Evolutionary conservation across 2,797 vertebrate species (phyloP).

Genomic region (Serranus cabrilla): DNA sequence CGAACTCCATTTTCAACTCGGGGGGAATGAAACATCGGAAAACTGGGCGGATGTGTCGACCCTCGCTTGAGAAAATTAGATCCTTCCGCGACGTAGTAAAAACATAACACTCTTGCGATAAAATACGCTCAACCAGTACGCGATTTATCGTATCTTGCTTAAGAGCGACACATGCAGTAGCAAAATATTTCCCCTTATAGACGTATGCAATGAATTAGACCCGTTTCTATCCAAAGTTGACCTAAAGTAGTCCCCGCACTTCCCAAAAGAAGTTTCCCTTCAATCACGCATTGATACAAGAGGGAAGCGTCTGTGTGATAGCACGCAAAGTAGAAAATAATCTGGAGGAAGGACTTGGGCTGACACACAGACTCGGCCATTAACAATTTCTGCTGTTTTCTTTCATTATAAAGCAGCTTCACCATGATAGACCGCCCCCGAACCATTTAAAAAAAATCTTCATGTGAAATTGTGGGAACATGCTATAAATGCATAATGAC

Average conservation of each 20-base stretch:
- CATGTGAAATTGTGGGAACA: slow-evolving; percentile 32
- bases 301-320: slow-evolving; percentile 82
- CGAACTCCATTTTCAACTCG: slow-evolving; percentile 91
- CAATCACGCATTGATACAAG: slow-evolving; percentile 85
- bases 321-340: slow-evolving; percentile 78
- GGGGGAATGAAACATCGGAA: slow-evolving; percentile 86
- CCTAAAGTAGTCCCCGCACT: slow-evolving; percentile 85
- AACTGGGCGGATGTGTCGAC: slow-evolving; percentile 90
- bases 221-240: slow-evolving; percentile 60
- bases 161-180: fast-evolving
- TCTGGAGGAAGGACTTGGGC: slow-evolving; percentile 68
- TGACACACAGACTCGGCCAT: slow-evolving; percentile 58
- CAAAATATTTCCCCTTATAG: not conserved
- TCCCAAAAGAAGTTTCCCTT: slow-evolving; percentile 88
- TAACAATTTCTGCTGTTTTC: slow-evolving; percentile 63
- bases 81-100: slow-evolving; percentile 87
- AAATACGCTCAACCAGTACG: not conserved
- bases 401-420: slow-evolving; percentile 53
- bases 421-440: slow-evolving; percentile 20
- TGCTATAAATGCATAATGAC: slow-evolving; percentile 31
- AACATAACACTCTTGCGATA: slow-evolving; percentile 59
- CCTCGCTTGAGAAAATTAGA: slow-evolving; percentile 83
- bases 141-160: not conserved
- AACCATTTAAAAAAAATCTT: slow-evolving; percentile 1
- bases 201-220: not conserved